Evolutionary conservation across 1,140 invertebrate species (phyloP), one percentile per base, ranked within the genome.

Genomic region (Solenopsis invicta): DNA sequence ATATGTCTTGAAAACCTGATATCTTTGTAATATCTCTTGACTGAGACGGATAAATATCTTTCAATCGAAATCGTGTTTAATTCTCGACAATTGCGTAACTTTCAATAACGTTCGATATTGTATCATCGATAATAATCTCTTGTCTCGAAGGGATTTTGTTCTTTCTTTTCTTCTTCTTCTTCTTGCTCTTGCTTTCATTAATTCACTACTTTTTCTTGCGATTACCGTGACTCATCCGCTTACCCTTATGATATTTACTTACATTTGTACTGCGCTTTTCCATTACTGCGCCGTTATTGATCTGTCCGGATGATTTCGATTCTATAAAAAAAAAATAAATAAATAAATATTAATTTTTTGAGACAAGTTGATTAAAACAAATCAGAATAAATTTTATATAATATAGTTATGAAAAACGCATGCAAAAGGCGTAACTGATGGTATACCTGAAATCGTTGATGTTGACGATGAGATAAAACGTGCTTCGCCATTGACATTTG

Each of bases 151-250:
- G 16, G 29, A 81, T n/a, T 64, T 34, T 10, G 4, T 10, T 45
- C 10, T 13, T 4, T 9, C 9, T 45, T 10, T 50, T 18, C n/a
- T 13, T 21, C 13, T 4, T 16, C 6, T 1, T 10, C 29, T 52
- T 37, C 12, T 29, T 3, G 54, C 13, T 48, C n/a, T 6, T 41
- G 18, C 21, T 54, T 54, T 16, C 50, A 37, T 62, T 9, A 41
- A 67, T 69, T 74, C 13, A 86, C n/a, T 91, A 92, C 78, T 93
- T 93, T 92, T 92, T 94, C 84, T 92, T 94, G 67, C 93, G 93
- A 90, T 89, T 91, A 18, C 91, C 76, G 16, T 88, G 82, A 75
- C 61, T 89, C 69, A 64, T 64, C 48, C 88, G 87, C 90, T 92
- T 90, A 54, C 90, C 74, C 69, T 90, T 91, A 24, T 82, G 85